Base-by-base conservation (phyloP, 2,888 invertebrate species). In the Lydus trimaculatus region DNA sequence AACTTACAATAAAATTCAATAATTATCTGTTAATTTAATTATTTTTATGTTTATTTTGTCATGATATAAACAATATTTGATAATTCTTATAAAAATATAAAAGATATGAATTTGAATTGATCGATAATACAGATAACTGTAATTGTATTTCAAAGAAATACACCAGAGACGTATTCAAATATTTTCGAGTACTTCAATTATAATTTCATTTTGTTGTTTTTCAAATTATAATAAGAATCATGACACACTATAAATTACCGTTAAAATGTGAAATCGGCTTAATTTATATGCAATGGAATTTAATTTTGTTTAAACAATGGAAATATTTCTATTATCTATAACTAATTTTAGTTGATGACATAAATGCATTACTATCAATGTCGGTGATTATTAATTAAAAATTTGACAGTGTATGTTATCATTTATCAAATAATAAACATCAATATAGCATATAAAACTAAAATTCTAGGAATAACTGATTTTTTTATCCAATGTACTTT, bases 301-400 rank as follows among this genome's bases (percentile, higher is more conserved):
- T 11, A 48, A 48, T 8, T 48, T 20, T 20, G 9, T 20, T 56
- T 56, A 56, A 25, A 56, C 56, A 56, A 56, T 56, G 13, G 56
- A 15, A 56, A 28, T 56, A 6, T 23, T 56, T 5, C 6, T 15
- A 25, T 56, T 23, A 56, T 20, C 25, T 20, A 6, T 43, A 17
- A 43, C 48, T 56, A 56, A 56, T 25, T 56, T 25, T 15, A 56
- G 56, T 56, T 25, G 56, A 56, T 56, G 56, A 56, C 56, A 56
- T 8, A 61, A 61, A 39, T 31, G 60, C 56, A 56, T 20, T 23
- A n/a, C n/a, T n/a, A n/a, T n/a, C n/a, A 61, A 39, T 31, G 60
- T 23, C 61, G 61, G 61, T 36, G 9, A 36, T 60, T 60, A 31
- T 61, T 36, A 61, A 33, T 25, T 9, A 61, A 39, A 17, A 20